Evolutionary conservation across 2,888 invertebrate genomes (phyloP), one percentile per base, ranked within the genome.

Genomic region (Mellilla xanthometata): DNA sequence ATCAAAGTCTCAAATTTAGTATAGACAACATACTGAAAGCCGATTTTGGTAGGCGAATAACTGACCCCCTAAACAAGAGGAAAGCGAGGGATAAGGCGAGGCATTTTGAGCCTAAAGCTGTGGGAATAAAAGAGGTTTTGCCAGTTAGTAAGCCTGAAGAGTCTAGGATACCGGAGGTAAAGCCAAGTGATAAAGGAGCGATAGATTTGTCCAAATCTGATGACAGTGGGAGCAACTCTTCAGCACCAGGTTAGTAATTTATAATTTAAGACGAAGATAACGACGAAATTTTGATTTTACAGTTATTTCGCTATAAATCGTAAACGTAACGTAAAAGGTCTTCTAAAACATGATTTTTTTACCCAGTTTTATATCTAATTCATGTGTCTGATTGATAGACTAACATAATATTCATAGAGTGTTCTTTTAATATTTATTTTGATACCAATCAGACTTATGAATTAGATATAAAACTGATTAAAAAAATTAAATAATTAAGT

Each of bases 21-120:
- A 96, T 97, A 72, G 95, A 95, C 65, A 96, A 96, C 77, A 96
- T 96, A 50, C 80, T 96, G 12, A 93, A 95, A 66, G 96, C 96
- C 0, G 96, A 96, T 72, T 96, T 96, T 58, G 96, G 96, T 0
- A 88, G 94, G 19, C 72, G 93, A 31, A 93, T 93, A 24, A 93
- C 93, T 0, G 93, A 94, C 64, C 94, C 94, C 7, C 81, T 94
- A 40, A 90, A 91, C 34, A 94, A 92, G 49, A 86, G 93, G 43
- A 93, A 92, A 61, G 73, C 76, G 42, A 36, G 36, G n/a, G 36
- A 36, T 19, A 87, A 81, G 28, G 58, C 68, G 2, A 72, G 81
- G 39, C 45, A 50, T 40, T 62, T 67, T 51, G 87, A 87, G 51
- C 71, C 65, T 22, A 83, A 82, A 48, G 56, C 68, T 46, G 68